Conservation (phyloP, 2,113 vertebrate genomes). For the Neopipo cinnamomea region DNA sequence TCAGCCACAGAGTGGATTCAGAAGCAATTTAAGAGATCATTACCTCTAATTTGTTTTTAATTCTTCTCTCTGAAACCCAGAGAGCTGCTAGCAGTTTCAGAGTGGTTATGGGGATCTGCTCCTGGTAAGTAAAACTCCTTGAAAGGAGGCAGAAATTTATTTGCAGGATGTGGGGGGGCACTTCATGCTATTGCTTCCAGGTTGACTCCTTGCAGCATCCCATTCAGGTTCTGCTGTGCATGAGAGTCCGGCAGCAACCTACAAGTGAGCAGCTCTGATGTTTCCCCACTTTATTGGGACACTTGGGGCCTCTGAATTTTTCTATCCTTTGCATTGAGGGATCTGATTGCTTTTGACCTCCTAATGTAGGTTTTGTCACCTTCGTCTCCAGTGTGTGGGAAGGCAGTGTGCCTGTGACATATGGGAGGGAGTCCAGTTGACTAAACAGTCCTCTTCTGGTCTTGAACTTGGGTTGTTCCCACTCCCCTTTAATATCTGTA, state of each 20-base stretch:
- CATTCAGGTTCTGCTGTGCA: background rate
- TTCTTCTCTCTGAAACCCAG: slow-evolving; percentile 28
- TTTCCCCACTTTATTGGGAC: background rate
- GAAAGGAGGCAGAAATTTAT: background rate
- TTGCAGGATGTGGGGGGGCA: background rate
- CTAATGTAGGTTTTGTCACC: background rate
- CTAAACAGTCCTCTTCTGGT: background rate
- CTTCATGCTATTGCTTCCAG: background rate
- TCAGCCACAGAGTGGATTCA: slow-evolving; percentile 1
- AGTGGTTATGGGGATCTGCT: background rate
- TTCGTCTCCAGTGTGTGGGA: background rate
- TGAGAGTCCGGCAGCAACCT: background rate
- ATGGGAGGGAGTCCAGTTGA: rapidly evolving
- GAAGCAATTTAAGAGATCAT: slow-evolving; percentile 53
- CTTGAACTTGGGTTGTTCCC: background rate
- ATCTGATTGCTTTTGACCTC: background rate
- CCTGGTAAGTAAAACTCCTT: background rate
- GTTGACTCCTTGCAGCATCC: background rate
- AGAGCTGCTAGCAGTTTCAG: background rate
- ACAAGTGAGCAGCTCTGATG: background rate
- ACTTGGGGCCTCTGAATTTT: background rate
- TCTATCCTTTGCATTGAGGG: background rate
- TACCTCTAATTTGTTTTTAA: slow-evolving; percentile 62
- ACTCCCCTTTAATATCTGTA: background rate
- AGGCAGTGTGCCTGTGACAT: rapidly evolving